Percentiles rank a stretch among this genome's conserved stretches.
These are phyloP conservation scores for Anoplolepis gracilipes DNA, from an alignment of 1,140 invertebrate genomes.

Conservation along the genomic window DNA sequence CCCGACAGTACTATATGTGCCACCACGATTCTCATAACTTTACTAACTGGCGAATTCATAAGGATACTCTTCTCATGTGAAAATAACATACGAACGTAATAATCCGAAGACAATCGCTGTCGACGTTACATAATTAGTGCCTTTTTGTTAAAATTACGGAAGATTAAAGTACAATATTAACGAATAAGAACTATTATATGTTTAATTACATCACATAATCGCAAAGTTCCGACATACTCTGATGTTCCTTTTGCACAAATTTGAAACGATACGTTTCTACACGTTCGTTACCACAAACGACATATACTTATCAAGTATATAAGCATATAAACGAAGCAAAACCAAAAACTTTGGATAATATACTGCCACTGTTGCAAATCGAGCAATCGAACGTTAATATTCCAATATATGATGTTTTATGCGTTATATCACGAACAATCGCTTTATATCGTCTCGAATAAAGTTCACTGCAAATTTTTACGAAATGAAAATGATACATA, in stretches of 20 bases:
- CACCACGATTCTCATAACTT: not conserved
- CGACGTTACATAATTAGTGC: constrained; percentile 48
- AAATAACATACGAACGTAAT: constrained; percentile 23
- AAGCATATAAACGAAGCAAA: constrained; percentile 64
- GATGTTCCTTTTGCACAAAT: constrained; percentile 10
- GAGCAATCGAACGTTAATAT: constrained; percentile 25
- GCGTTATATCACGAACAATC: constrained; percentile 24
- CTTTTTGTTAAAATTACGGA: constrained; percentile 46
- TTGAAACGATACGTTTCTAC: constrained; percentile 13
- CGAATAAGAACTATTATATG: constrained; percentile 21
- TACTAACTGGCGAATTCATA: not conserved
- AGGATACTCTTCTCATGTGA: constrained; percentile 1
- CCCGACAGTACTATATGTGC: not conserved
- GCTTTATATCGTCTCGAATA: constrained; percentile 26
- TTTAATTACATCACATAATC: constrained; percentile 17
- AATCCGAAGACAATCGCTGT: constrained; percentile 25
- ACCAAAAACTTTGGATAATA: constrained; percentile 73
- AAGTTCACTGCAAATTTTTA: constrained; percentile 42
- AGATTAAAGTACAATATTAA: constrained; percentile 37
- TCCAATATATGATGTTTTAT: constrained; percentile 29
- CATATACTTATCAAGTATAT: constrained; percentile 60
- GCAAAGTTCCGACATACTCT: constrained; percentile 42
- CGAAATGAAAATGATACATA: constrained; percentile 30
- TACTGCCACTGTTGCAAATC: constrained; percentile 13
- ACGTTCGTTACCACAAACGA: constrained; percentile 38